Evolutionary conservation across 2,888 invertebrate species (phyloP).

Genomic region (Dexiosoma caninum): DNA sequence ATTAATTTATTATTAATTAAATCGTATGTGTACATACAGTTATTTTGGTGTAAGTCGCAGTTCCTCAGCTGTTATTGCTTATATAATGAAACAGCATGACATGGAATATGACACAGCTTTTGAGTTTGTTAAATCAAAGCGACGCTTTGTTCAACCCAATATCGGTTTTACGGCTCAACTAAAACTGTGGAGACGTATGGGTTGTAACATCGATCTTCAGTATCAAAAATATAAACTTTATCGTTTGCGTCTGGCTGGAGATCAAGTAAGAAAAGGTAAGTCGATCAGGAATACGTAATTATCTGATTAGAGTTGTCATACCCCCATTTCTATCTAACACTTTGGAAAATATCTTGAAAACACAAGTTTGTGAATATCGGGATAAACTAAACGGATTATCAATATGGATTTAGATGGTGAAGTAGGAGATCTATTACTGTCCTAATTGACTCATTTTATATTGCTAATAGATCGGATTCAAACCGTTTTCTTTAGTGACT

Average conservation of each 20-base stretch:
- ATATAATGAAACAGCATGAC: conserved; percentile 91
- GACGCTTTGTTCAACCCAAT: conserved; percentile 87
- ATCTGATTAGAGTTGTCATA: too few species aligned
- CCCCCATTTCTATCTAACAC: too few species aligned
- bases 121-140: conserved; percentile 83
- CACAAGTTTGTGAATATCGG: too few species aligned
- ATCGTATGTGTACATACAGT: conserved; percentile 77
- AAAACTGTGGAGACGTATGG: conserved; percentile 88
- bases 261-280: conserved; percentile 86
- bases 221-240: conserved; percentile 86
- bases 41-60: conserved; percentile 95
- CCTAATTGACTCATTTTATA: too few species aligned
- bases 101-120: conserved; percentile 86
- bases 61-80: conserved; percentile 91
- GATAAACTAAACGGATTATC: too few species aligned
- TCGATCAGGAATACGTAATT: too few species aligned
- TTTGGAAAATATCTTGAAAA: too few species aligned
- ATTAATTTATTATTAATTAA: conserved; percentile 16
- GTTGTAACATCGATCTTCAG: conserved; percentile 83
- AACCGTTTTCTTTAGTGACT: too few species aligned
- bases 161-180: conserved; percentile 88
- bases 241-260: conserved; percentile 87
- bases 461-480: too few species aligned
- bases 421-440: too few species aligned
- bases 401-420: too few species aligned